A percentile compares a stretch with the other conserved stretches of the same genome.
Evolutionary conservation across 2,113 vertebrate genomes (phyloP).

Genomic region (Ochotona princeps): DNA sequence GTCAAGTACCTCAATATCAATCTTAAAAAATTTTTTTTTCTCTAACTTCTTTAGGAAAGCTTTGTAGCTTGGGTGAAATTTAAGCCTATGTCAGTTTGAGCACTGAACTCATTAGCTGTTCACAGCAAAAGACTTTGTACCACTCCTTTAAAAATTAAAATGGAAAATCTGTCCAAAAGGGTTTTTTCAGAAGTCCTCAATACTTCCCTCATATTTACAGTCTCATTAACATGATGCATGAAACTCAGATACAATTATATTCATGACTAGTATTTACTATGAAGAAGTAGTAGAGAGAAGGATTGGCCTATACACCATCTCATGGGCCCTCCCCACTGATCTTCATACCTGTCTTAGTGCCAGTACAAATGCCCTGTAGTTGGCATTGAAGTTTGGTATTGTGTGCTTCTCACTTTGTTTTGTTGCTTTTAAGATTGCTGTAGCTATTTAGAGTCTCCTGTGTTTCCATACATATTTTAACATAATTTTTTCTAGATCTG

Average conservation of each 20-base stretch:
- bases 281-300: neutral
- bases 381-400: too few relatives aligned
- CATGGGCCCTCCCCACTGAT: too few relatives aligned
- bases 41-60: conserved; percentile 14
- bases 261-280: neutral
- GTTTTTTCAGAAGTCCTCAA: neutral
- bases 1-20: neutral
- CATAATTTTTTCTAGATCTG: too few relatives aligned
- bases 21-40: conserved; percentile 12
- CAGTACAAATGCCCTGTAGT: too few relatives aligned
- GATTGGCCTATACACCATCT: too few relatives aligned
- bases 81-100: conserved; percentile 11
- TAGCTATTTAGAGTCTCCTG: too few relatives aligned
- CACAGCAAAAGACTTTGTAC: neutral
- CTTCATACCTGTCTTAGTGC: too few relatives aligned
- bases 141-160: conserved; percentile 28
- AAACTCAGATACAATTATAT: neutral
- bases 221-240: neutral
- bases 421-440: too few relatives aligned
- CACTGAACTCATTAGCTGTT: neutral
- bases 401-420: too few relatives aligned
- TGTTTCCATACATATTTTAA: too few relatives aligned
- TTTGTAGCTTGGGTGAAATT: neutral
- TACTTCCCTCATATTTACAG: neutral
- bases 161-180: neutral